phyloP scores from a whole-genome alignment of 2,888 invertebrate genomes.

The Anticlea derivata region DNA sequence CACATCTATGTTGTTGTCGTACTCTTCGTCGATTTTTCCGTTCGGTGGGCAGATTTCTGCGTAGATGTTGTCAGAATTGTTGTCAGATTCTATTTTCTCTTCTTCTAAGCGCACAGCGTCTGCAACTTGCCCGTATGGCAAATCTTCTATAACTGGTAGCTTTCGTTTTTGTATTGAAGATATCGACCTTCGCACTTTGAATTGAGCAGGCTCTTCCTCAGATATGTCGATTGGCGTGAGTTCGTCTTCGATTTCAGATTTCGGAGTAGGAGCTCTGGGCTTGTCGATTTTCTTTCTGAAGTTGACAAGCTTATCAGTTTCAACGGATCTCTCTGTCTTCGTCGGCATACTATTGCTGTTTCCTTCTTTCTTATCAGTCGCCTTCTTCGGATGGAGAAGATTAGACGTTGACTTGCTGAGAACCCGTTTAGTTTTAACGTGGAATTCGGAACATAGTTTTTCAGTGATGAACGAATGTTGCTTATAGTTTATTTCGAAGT shows the following conservation, averaged over 20 bases:
- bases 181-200: constrained; percentile 80
- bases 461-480: constrained; percentile 88
- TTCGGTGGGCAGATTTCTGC: constrained; percentile 86
- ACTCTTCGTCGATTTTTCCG: constrained; percentile 72
- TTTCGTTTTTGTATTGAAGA: constrained; percentile 81
- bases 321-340: constrained; percentile 69
- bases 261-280: constrained; percentile 76
- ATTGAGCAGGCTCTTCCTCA: constrained; percentile 70
- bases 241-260: constrained; percentile 72
- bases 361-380: constrained; percentile 76
- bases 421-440: constrained; percentile 87
- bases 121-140: constrained; percentile 88
- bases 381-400: constrained; percentile 83
- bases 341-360: constrained; percentile 81
- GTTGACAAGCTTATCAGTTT: constrained; percentile 67
- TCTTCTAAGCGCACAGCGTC: constrained; percentile 83
- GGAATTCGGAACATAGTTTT: constrained; percentile 87
- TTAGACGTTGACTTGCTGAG: constrained; percentile 86
- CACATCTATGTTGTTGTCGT: constrained; percentile 72
- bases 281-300: constrained; percentile 79
- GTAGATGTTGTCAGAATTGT: constrained; percentile 87
- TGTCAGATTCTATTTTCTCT: constrained; percentile 72
- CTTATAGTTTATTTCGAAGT: constrained; percentile 79
- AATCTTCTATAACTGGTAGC: constrained; percentile 84
- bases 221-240: constrained; percentile 67